Conservation (phyloP, 1,140 invertebrate genomes). For the Brachionus rubens region DNA sequence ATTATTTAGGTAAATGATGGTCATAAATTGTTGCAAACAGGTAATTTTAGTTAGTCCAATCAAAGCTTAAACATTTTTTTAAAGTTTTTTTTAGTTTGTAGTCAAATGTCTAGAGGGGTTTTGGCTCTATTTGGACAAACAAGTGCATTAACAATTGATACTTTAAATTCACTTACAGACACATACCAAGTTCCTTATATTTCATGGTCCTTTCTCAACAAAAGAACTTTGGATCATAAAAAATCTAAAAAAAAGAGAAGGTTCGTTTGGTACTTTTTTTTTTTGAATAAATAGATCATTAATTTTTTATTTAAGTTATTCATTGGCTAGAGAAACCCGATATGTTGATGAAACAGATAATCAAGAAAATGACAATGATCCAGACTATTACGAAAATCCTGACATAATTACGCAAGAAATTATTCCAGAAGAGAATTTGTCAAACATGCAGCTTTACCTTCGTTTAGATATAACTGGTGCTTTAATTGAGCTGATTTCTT, state of each 20-base stretch:
- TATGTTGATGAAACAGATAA: not conserved
- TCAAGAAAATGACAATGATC: not conserved
- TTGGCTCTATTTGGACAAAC: conserved; percentile 85
- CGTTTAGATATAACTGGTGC: not conserved
- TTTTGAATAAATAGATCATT: not conserved
- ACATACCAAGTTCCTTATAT: conserved; percentile 93
- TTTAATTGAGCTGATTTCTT: conserved; percentile 10
- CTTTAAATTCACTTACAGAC: conserved; percentile 87
- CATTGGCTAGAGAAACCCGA: not conserved
- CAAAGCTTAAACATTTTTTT: not conserved
- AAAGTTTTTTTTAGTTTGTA: conserved; percentile 70
- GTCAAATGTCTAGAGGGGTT: conserved; percentile 81
- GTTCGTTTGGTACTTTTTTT: too few species aligned
- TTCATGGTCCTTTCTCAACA: conserved; percentile 54
- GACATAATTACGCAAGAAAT: conserved; percentile 4
- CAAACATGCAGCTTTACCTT: conserved; percentile 6
- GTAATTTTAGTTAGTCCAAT: not conserved
- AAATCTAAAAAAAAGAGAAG: not conserved
- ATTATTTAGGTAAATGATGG: not conserved
- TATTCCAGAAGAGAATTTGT: not conserved
- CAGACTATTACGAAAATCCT: conserved; percentile 22
- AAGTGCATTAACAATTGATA: conserved; percentile 85
- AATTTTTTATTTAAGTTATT: not conserved
- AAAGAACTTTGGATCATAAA: not conserved
- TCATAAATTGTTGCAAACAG: conserved; percentile 7